Conservation (phyloP, 2,113 vertebrate genomes). For the Vulpes ferrilata region DNA sequence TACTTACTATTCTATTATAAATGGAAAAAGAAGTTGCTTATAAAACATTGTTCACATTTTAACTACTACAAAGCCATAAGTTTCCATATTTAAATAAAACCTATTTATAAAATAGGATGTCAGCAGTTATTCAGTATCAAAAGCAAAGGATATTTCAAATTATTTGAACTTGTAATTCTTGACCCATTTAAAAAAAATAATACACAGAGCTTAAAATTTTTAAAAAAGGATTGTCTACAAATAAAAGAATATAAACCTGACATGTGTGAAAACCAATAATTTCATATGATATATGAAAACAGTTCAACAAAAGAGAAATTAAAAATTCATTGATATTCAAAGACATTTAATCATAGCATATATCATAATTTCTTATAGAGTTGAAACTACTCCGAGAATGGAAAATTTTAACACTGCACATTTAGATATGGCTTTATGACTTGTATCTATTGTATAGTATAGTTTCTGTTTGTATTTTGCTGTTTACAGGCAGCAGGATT, state of each 20-base stretch:
- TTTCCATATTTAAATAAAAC: slow-evolving; percentile 78
- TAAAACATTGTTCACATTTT: slow-evolving; percentile 77
- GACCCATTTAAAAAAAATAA: slow-evolving; percentile 60
- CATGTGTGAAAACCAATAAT: slow-evolving; percentile 10
- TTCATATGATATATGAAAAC: neutral
- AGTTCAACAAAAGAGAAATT: neutral
- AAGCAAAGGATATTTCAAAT: slow-evolving; percentile 55
- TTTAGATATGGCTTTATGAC: neutral
- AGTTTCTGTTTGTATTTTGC: neutral
- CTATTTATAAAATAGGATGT: slow-evolving; percentile 62
- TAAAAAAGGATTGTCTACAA: neutral
- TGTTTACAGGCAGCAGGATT: neutral
- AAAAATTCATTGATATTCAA: neutral
- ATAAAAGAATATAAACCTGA: neutral
- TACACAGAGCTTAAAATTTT: neutral
- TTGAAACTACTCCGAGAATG: neutral
- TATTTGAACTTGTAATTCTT: slow-evolving; percentile 51
- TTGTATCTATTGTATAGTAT: neutral
- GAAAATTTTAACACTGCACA: neutral
- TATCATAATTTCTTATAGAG: neutral
- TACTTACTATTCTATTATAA: slow-evolving; percentile 73
- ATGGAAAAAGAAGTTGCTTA: slow-evolving; percentile 75
- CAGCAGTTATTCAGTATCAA: slow-evolving; percentile 70
- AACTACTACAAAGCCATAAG: slow-evolving; percentile 66
- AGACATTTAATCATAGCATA: neutral